phyloP scores from a whole-genome alignment of 2,888 invertebrate genomes.

The Ochropleura leucogaster region DNA sequence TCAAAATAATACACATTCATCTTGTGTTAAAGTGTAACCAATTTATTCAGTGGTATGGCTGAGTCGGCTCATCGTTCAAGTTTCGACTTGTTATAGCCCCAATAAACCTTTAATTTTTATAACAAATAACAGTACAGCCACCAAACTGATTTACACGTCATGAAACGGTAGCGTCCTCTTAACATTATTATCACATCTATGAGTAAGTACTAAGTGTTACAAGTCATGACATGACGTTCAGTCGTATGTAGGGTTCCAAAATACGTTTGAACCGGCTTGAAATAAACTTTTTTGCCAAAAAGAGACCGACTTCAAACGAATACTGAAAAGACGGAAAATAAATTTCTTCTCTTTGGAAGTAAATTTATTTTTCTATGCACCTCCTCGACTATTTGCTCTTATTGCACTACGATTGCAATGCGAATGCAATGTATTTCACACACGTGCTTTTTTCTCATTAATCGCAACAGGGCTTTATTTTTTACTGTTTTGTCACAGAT shows the following conservation, averaged over 20 bases:
- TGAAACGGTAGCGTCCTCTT: slow-evolving; percentile 28
- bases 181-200: slow-evolving; percentile 50
- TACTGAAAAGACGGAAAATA: too few relatives aligned
- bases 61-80: background rate
- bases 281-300: too few relatives aligned
- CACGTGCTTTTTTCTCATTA: too few relatives aligned
- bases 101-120: slow-evolving; percentile 22
- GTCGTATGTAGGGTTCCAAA: background rate
- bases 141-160: slow-evolving; percentile 27
- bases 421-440: too few relatives aligned
- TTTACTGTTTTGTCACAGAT: too few relatives aligned
- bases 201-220: background rate
- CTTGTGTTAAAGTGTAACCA: background rate
- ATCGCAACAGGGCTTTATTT: too few relatives aligned
- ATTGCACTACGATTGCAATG: too few relatives aligned
- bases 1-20: slow-evolving; percentile 9
- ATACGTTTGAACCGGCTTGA: background rate
- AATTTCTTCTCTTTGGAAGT: too few relatives aligned
- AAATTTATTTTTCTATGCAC: too few relatives aligned
- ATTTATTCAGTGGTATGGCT: too few relatives aligned
- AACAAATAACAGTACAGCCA: slow-evolving; percentile 8
- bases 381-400: too few relatives aligned
- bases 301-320: too few relatives aligned
- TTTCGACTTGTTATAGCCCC: background rate
- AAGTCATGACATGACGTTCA: background rate